These are phyloP conservation scores for Drosophila vallismaia DNA, from an alignment of 2,888 invertebrate species.

Conservation along the genomic window DNA sequence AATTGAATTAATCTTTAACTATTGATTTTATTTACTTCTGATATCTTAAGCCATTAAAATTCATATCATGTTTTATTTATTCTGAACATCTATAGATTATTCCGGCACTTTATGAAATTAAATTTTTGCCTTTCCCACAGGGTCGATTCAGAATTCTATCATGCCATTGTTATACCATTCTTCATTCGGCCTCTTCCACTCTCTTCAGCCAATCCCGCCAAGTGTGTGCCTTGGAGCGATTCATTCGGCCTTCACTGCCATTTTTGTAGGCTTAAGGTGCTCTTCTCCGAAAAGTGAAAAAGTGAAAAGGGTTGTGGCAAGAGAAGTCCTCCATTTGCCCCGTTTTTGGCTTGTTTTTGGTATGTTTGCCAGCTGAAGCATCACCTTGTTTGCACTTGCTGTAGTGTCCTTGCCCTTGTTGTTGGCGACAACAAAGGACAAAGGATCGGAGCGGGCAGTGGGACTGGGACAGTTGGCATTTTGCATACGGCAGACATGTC, in stretches of 20 bases:
- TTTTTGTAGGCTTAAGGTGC: slow-evolving; percentile 54
- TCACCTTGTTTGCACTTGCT: slow-evolving; percentile 62
- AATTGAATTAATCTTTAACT: not conserved
- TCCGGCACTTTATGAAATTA: slow-evolving; percentile 20
- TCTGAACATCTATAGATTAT: not conserved
- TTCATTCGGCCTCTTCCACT: slow-evolving; percentile 11
- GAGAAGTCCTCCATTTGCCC: slow-evolving; percentile 40
- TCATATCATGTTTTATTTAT: slow-evolving; percentile 2
- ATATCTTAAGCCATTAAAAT: not conserved
- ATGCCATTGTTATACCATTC: slow-evolving; percentile 12
- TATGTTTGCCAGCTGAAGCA: slow-evolving; percentile 41
- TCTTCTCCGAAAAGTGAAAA: slow-evolving; percentile 33
- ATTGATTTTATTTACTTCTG: not conserved
- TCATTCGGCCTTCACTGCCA: slow-evolving; percentile 36
- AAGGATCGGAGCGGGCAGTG: slow-evolving; percentile 26
- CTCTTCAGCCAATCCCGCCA: slow-evolving; percentile 40
- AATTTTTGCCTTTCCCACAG: slow-evolving; percentile 25
- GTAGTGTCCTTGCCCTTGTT: slow-evolving; percentile 68
- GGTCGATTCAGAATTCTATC: slow-evolving; percentile 18
- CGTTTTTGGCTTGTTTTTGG: slow-evolving; percentile 27
- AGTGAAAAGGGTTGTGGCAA: slow-evolving; percentile 2
- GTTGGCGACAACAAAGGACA: slow-evolving; percentile 29
- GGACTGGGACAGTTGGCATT: slow-evolving; percentile 52
- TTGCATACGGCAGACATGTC: slow-evolving; percentile 66
- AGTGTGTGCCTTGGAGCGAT: slow-evolving; percentile 37